A percentile compares a stretch with the other conserved stretches of the same genome.
Conservation (phyloP, 2,113 vertebrate species). For the Xyrauchen texanus region DNA sequence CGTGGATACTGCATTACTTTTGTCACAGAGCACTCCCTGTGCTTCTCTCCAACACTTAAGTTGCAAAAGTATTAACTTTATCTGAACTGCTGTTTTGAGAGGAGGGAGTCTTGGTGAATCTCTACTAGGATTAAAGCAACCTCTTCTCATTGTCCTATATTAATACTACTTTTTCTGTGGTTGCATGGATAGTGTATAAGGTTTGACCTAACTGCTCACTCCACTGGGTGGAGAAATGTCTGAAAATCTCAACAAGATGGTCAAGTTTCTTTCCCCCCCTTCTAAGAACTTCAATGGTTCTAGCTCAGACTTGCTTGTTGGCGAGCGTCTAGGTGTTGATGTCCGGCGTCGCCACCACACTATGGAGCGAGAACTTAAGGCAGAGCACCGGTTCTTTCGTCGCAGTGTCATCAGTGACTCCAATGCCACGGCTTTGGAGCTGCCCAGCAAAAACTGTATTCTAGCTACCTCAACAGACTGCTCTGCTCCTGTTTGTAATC, state of each 20-base stretch:
- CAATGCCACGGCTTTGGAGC: slow-evolving; percentile 91
- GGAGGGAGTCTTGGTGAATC: background rate
- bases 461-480: slow-evolving; percentile 69
- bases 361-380: slow-evolving; percentile 91
- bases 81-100: slow-evolving; percentile 50
- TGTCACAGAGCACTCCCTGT: slow-evolving; percentile 66
- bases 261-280: slow-evolving; percentile 80
- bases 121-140: background rate
- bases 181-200: slow-evolving; percentile 61
- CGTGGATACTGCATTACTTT: slow-evolving; percentile 62
- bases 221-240: slow-evolving; percentile 76
- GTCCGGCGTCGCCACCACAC: slow-evolving; percentile 93
- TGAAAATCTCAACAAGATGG: slow-evolving; percentile 78
- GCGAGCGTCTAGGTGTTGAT: slow-evolving; percentile 77
- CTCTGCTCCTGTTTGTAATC: slow-evolving; percentile 29
- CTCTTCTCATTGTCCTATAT: slow-evolving; percentile 36
- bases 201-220: slow-evolving; percentile 59
- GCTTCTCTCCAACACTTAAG: slow-evolving; percentile 55
- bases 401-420: slow-evolving; percentile 98
- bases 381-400: slow-evolving; percentile 93
- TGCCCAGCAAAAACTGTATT: slow-evolving; percentile 81
- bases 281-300: slow-evolving; percentile 85
- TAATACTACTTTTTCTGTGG: slow-evolving; percentile 26
- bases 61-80: slow-evolving; percentile 57
- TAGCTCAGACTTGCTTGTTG: slow-evolving; percentile 88